These are phyloP conservation scores for Ruditapes philippinarum DNA, from an alignment of 1,140 invertebrate species.

Conservation along the genomic window DNA sequence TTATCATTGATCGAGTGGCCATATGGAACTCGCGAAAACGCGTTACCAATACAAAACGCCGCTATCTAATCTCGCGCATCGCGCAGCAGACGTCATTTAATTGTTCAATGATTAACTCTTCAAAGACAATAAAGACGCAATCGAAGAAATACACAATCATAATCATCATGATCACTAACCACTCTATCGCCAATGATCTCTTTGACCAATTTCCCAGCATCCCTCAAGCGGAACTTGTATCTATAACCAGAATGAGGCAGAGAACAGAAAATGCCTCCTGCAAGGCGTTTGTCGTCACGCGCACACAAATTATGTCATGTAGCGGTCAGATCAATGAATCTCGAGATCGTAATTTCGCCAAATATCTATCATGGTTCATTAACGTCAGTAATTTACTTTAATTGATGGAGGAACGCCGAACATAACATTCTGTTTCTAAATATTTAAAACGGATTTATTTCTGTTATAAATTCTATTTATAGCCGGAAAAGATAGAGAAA, in stretches of 20 bases:
- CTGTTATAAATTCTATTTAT: too few relatives aligned
- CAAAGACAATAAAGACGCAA: conserved; percentile 62
- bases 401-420: neutral
- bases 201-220: conserved; percentile 28
- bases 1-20: too few relatives aligned
- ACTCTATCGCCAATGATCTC: conserved; percentile 35
- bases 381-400: conserved; percentile 8
- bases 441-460: too few relatives aligned
- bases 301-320: neutral
- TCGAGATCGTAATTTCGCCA: conserved; percentile 9
- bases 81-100: conserved; percentile 20
- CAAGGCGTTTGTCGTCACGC: conserved; percentile 32
- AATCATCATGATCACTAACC: conserved; percentile 49
- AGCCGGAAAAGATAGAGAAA: too few relatives aligned
- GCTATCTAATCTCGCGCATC: conserved; percentile 24
- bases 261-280: neutral
- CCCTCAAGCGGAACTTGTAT: neutral
- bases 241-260: conserved; percentile 6
- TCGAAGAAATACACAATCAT: conserved; percentile 30
- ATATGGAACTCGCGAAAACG: neutral
- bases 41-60: neutral
- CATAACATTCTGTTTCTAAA: too few relatives aligned
- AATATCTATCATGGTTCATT: conserved; percentile 28
- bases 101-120: conserved; percentile 61
- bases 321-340: conserved; percentile 19